Evolutionary conservation across 2,888 invertebrate species (phyloP), one percentile per base, ranked within the genome.

Genomic region (Trissonchulus latispiculum): DNA sequence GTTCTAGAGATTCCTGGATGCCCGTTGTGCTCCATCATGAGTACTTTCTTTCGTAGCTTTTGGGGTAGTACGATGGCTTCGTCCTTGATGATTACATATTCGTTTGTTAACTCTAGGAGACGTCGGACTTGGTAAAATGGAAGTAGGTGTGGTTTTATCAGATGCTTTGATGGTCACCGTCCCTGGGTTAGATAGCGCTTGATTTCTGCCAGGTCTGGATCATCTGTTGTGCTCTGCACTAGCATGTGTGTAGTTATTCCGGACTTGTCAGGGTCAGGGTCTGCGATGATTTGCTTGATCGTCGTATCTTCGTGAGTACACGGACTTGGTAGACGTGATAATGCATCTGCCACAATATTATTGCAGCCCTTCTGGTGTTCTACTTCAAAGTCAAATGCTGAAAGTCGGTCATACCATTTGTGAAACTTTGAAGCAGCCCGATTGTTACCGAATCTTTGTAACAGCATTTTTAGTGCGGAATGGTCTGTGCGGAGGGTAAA

Each of bases 401-500:
- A 15, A 15, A 62, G 28, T 62, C 64, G 3, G 28, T 62, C 64
- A 29, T 28, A 62, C 64, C 64, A 62, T 3, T 29, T 3, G 8
- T 62, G 64, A 62, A 62, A 62, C 28, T 62, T 62, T 23, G 28
- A 23, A 23, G 64, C n/a, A 8, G 3, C 8, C n/a, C 64, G 64
- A 29, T 29, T 29, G 8, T 3, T n/a, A 28, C 64, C 64, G 28
- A 28, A 62, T 29, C 29, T 23, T n/a, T 23, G 29, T 15, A 62
- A 29, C 64, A 62, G 29, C 3, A 29, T n/a, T 8, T 23, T 62
- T 23, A 62, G 64, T 29, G 35, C 36, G 8, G 31, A 33, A n/a
- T 68, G 69, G 36, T 68, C 69, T 32, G 69, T 68, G 23, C 33
- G 69, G 3, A 68, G 28, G 8, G n/a, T 33, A 29, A 68, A 68